phyloP scores from a whole-genome alignment of 2,113 vertebrate genomes.

The Neolamprologus variostigma region DNA sequence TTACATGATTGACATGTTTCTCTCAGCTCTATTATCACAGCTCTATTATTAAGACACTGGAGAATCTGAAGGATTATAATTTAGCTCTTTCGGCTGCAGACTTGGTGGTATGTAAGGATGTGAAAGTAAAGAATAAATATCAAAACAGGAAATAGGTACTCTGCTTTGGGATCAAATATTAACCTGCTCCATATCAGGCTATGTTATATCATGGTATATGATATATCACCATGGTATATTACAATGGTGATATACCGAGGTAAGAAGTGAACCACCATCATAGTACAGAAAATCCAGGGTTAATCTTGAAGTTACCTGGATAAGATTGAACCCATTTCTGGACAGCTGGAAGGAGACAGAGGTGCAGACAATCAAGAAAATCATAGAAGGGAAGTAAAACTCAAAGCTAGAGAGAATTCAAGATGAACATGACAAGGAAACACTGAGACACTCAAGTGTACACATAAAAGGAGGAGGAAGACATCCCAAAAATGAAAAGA shows the following conservation, averaged over 20 bases:
- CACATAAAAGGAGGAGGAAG: neutral
- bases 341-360: neutral
- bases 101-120: neutral
- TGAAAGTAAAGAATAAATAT: neutral
- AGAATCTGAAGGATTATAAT: neutral
- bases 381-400: neutral
- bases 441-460: neutral
- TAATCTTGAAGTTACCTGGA: neutral
- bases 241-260: neutral
- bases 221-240: neutral
- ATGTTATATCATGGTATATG: neutral
- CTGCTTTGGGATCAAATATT: neutral
- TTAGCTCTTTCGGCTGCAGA: neutral
- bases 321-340: neutral
- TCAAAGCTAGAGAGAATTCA: neutral
- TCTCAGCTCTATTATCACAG: neutral
- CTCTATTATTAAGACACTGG: neutral
- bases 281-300: neutral
- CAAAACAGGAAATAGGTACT: neutral
- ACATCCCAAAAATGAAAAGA: neutral
- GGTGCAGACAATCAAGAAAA: neutral
- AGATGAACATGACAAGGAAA: neutral
- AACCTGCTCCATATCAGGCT: neutral
- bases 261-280: neutral
- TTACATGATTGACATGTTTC: neutral